Evolutionary conservation across 2,888 invertebrate genomes (phyloP), one percentile per base, ranked within the genome.

Genomic region (Phalera bucephala): DNA sequence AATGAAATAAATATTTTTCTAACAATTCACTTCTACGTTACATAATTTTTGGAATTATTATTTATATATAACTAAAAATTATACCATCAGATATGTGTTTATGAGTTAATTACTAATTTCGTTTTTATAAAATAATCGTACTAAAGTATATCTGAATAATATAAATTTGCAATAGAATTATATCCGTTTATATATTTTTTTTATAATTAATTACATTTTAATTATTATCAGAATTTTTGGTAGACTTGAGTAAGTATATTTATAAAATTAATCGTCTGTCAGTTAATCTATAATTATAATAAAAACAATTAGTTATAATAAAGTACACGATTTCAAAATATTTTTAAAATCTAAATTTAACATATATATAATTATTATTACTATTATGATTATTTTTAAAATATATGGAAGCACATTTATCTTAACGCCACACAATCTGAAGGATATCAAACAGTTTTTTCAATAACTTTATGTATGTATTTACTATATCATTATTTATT

Each of bases 391-490:
- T 34, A 31, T 29, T 33, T 33, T 47, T 40, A 27, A 45, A 41
- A 48, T 51, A 52, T 36, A 39, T 62, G 64, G 64, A 66, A 66
- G 65, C 65, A 64, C 66, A 52, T 56, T 55, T 39, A 57, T 44
- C 10, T 9, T 14, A 27, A 8, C 1, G 25, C 3, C 2, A 23
- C n/a, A 23, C 6, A 23, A 6, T n/a, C 23, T 23, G 3, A 23
- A 23, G 11, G 5, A 23, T 23, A 6, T 17, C n/a, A n/a, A n/a
- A n/a, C n/a, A n/a, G n/a, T n/a, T n/a, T n/a, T n/a, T n/a, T n/a
- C n/a, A n/a, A n/a, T n/a, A 17, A 5, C 5, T 17, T 17, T 17
- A 17, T 17, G 5, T 3, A 17, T 3, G 17, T 17, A 17, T 3
- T 17, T 3, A 17, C 5, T 17, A 17, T 17, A 17, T 17, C 5